A percentile compares a stretch with the other conserved stretches of the same genome.
phyloP scores from a whole-genome alignment of 2,113 vertebrate genomes.

The Murina feae region DNA sequence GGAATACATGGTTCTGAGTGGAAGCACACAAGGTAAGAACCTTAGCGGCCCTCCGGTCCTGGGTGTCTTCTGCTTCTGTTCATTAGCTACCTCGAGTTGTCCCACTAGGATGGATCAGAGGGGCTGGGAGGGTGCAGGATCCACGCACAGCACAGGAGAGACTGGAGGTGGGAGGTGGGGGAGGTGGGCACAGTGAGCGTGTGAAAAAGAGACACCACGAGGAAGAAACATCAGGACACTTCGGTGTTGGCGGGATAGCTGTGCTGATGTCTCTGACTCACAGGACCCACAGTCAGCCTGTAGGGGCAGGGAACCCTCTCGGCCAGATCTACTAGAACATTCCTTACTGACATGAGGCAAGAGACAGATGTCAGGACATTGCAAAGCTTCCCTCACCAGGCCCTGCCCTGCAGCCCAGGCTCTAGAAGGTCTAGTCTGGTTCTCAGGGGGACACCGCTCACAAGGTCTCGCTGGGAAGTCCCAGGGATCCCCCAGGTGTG shows the following conservation, averaged over 20 bases:
- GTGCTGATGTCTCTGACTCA: background rate
- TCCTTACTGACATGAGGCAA: background rate
- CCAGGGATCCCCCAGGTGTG: background rate
- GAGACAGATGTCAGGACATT: background rate
- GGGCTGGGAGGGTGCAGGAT: accelerated
- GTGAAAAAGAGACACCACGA: background rate
- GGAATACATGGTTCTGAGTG: background rate
- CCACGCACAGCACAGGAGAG: background rate
- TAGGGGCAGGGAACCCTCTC: background rate
- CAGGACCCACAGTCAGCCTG: background rate
- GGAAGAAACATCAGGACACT: background rate
- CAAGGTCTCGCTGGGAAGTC: background rate
- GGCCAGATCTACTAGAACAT: background rate
- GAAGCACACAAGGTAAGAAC: background rate
- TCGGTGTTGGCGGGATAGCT: background rate
- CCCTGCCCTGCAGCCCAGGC: no score
- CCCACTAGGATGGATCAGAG: background rate
- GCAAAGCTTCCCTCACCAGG: background rate
- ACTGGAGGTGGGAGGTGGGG: background rate
- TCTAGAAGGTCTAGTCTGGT: background rate
- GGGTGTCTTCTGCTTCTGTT: background rate
- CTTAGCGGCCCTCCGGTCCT: background rate
- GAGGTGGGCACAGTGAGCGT: background rate
- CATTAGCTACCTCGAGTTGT: accelerated
- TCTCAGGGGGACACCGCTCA: background rate